These are phyloP conservation scores for Anarrhichthys ocellatus DNA, from an alignment of 2,113 vertebrate species.

Conservation along the genomic window DNA sequence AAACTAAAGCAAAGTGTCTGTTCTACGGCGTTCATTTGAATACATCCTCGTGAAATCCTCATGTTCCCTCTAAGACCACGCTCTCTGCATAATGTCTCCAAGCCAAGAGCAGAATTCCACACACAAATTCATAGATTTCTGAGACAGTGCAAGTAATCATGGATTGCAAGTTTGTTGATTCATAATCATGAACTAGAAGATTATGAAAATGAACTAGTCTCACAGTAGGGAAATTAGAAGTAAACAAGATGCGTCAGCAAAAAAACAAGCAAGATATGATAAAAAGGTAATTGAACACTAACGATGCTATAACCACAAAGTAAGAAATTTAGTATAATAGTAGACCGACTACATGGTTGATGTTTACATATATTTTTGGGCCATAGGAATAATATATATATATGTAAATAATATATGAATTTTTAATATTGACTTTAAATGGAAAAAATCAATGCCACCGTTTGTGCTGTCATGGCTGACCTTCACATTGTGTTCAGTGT, in stretches of 20 bases:
- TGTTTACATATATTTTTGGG: background rate
- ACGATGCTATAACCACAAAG: background rate
- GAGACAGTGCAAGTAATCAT: background rate
- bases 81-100: background rate
- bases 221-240: background rate
- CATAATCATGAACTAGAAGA: background rate
- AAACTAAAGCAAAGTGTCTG: background rate
- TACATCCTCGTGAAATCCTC: background rate
- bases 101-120: background rate
- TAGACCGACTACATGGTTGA: background rate
- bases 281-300: background rate
- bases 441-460: background rate
- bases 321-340: background rate
- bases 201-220: background rate
- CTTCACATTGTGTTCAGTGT: background rate
- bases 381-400: background rate
- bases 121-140: background rate
- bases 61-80: background rate
- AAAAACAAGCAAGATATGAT: background rate
- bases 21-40: background rate
- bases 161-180: background rate
- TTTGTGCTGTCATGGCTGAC: background rate
- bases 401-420: too few species aligned
- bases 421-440: too few species aligned
- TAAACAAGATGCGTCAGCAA: background rate